Evolutionary conservation across 2,888 invertebrate species (phyloP).

Genomic region (Harpalus rufipes): DNA sequence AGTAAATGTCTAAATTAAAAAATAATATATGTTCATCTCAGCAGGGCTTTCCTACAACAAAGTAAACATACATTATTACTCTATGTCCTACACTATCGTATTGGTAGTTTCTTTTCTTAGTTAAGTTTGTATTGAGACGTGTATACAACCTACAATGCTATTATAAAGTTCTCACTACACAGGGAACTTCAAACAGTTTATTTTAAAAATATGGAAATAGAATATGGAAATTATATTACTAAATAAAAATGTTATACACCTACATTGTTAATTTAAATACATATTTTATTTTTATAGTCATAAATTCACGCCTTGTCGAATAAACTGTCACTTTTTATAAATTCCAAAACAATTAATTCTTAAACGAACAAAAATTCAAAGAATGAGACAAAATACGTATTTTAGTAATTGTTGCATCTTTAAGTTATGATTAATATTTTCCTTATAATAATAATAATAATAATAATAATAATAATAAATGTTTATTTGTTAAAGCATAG

Average conservation of each 20-base stretch:
- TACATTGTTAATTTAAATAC: neutral
- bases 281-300: neutral
- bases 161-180: neutral
- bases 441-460: no score
- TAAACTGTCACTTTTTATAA: neutral
- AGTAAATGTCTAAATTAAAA: no score
- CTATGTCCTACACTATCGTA: neutral
- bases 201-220: neutral
- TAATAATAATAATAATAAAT: no score
- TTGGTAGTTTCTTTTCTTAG: neutral
- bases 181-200: neutral
- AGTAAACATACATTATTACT: neutral
- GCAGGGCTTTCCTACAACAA: neutral
- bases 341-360: neutral
- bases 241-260: neutral
- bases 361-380: neutral
- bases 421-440: no score
- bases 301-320: neutral
- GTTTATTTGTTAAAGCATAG: no score
- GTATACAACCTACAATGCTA: neutral
- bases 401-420: no score
- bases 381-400: no score
- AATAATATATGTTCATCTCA: neutral
- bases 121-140: neutral
- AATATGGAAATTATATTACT: no score